Evolutionary conservation across 1,140 invertebrate species (phyloP).

Genomic region (Ditylenchus dipsaci): DNA sequence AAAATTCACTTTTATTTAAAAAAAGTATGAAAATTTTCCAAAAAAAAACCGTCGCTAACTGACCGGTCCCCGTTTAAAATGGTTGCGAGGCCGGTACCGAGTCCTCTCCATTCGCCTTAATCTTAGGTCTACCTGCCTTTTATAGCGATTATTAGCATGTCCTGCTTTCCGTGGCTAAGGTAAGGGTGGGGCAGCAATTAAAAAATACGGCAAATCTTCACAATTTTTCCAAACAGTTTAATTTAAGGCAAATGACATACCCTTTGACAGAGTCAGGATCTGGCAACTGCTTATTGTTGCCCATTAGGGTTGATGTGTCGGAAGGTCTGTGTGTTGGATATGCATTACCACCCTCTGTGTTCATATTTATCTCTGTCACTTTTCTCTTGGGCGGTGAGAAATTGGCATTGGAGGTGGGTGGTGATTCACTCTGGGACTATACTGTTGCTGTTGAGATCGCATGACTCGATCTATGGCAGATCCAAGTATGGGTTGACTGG

Average conservation of each 20-base stretch:
- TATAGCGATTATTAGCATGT: too few species aligned
- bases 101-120: too few species aligned
- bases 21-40: too few species aligned
- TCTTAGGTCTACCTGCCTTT: too few species aligned
- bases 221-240: too few species aligned
- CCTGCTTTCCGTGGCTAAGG: too few species aligned
- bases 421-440: not conserved
- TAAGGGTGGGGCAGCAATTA: too few species aligned
- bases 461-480: not conserved
- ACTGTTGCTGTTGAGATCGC: not conserved
- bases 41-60: too few species aligned
- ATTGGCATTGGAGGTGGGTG: not conserved
- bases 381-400: not conserved
- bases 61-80: too few species aligned
- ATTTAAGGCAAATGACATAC: not conserved
- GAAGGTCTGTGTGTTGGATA: not conserved
- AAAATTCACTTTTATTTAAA: too few species aligned
- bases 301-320: not conserved
- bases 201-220: too few species aligned
- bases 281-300: not conserved
- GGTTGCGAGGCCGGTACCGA: too few species aligned
- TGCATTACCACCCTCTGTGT: not conserved
- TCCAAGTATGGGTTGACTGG: not conserved
- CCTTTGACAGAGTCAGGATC: slow-evolving; percentile 9
- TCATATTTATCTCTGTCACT: not conserved